phyloP scores from a whole-genome alignment of 2,797 vertebrate genomes.

The Phoxinus dragarum region DNA sequence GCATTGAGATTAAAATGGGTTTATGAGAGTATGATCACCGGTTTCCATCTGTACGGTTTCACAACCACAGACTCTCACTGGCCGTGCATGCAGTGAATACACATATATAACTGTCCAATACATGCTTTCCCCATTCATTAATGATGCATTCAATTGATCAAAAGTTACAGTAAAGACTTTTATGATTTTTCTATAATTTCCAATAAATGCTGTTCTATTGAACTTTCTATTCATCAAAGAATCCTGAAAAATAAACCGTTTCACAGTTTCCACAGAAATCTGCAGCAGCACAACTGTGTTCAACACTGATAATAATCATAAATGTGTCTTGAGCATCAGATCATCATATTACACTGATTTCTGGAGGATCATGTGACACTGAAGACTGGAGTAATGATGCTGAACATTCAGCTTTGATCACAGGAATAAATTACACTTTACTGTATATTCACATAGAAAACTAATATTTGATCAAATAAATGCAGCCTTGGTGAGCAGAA shows the following conservation, averaged over 20 bases:
- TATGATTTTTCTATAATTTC: too few species aligned
- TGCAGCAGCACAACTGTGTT: too few species aligned
- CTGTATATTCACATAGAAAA: neutral
- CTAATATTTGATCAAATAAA: too few species aligned
- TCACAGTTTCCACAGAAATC: neutral
- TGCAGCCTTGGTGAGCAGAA: too few species aligned
- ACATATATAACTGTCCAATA: neutral
- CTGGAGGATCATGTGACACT: neutral
- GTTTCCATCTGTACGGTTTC: neutral
- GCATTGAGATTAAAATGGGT: neutral
- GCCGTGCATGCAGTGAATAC: neutral
- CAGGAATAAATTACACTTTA: neutral
- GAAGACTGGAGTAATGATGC: neutral
- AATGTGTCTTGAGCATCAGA: too few species aligned
- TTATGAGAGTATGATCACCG: neutral
- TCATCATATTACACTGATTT: too few species aligned
- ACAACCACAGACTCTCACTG: neutral
- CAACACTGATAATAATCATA: too few species aligned
- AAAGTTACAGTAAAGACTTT: neutral
- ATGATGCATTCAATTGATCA: neutral
- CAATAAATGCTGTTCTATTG: neutral
- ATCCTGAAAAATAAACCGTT: neutral
- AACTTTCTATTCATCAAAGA: neutral
- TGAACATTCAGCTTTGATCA: too few species aligned
- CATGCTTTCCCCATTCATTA: neutral